Conservation (phyloP, 2,888 invertebrate species). For the Sclerodermus sp. region DNA sequence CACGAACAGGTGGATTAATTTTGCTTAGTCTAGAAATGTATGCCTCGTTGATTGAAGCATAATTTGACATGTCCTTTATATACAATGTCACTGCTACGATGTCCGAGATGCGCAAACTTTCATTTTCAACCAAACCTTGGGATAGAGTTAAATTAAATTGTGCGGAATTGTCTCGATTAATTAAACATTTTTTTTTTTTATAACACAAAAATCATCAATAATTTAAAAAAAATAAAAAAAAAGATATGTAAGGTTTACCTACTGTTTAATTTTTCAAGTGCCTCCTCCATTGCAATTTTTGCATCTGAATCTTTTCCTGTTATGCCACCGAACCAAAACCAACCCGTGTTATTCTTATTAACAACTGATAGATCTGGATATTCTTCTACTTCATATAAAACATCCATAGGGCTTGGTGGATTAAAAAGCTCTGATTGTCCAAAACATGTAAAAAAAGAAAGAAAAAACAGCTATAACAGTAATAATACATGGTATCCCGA, state of each 20-base stretch:
- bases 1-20: slow-evolving; percentile 81
- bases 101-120: slow-evolving; percentile 59
- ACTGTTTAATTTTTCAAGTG: slow-evolving; percentile 78
- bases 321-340: slow-evolving; percentile 83
- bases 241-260: slow-evolving; percentile 61
- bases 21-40: slow-evolving; percentile 76
- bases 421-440: no score
- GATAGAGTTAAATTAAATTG: not conserved
- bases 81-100: slow-evolving; percentile 83
- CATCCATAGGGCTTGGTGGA: slow-evolving; percentile 59
- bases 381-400: slow-evolving; percentile 64
- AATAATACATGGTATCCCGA: no score
- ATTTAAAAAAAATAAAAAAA: slow-evolving; percentile 12
- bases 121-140: slow-evolving; percentile 49
- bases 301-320: slow-evolving; percentile 71
- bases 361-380: slow-evolving; percentile 67
- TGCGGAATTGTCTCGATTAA: no score
- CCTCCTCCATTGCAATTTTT: slow-evolving; percentile 69
- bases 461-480: no score
- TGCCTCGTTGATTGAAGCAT: slow-evolving; percentile 73
- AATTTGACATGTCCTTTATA: slow-evolving; percentile 80
- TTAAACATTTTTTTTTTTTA: no score
- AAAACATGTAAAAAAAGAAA: no score
- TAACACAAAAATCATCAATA: not conserved
- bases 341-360: slow-evolving; percentile 73